A percentile compares a stretch with the other conserved stretches of the same genome.
phyloP scores from a whole-genome alignment of 2,888 invertebrate species.

The Drosophila anomelani region DNA sequence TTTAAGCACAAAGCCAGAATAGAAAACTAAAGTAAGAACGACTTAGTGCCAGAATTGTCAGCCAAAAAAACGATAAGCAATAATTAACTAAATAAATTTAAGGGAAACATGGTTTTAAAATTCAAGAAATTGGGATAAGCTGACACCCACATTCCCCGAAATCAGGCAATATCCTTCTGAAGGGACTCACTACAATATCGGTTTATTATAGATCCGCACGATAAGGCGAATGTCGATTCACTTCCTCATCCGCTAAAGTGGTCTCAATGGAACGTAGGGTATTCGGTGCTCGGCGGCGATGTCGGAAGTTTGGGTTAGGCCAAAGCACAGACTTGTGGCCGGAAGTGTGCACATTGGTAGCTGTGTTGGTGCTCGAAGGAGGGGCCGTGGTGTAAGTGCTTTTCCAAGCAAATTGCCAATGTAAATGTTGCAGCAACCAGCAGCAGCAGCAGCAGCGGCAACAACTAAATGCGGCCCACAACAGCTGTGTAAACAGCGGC shows the following conservation, averaged over 20 bases:
- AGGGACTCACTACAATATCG: background rate
- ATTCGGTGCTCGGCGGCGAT: constrained; percentile 29
- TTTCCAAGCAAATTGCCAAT: constrained; percentile 73
- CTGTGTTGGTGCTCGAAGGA: constrained; percentile 25
- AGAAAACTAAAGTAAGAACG: constrained; percentile 22
- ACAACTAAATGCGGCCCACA: constrained; percentile 71
- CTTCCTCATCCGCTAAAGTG: background rate
- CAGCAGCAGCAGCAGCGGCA: constrained; percentile 41
- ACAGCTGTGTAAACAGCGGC: constrained; percentile 74
- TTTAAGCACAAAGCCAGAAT: constrained; percentile 26
- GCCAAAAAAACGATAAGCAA: background rate
- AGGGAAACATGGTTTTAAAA: background rate
- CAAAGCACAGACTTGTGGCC: constrained; percentile 53
- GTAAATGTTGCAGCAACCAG: constrained; percentile 72
- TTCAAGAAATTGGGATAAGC: background rate
- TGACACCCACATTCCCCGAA: background rate
- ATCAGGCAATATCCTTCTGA: background rate
- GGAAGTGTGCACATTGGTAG: constrained; percentile 58
- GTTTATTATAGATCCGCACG: background rate
- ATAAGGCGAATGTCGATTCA: constrained; percentile 5
- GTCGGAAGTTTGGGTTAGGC: constrained; percentile 57
- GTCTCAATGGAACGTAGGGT: background rate
- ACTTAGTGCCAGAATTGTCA: constrained; percentile 25
- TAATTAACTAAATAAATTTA: background rate
- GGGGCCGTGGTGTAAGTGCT: constrained; percentile 48